Evolutionary conservation across 1,140 invertebrate genomes (phyloP), one percentile per base, ranked within the genome.

Genomic region (Notospermus geniculatus): DNA sequence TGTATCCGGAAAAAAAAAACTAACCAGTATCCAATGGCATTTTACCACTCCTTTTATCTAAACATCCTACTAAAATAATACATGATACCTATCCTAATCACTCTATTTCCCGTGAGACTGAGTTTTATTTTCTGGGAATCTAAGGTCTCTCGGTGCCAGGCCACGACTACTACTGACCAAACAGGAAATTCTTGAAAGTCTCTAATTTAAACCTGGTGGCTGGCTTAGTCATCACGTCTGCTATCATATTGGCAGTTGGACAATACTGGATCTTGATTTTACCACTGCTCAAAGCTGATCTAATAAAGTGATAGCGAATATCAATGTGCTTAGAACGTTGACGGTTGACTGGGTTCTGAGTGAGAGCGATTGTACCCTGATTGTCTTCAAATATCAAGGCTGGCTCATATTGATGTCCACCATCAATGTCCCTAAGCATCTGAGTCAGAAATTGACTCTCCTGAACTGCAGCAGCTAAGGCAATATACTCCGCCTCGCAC

Each of bases 401-500:
- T 43, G 19, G 19, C 19, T 39, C 17, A 19, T 19, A n/a, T 2
- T 0, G 54, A 15, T 39, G 19, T 27, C 13, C 22, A 54, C 50
- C 28, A 29, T 58, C 56, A 19, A 68, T 39, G 27, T 62, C 55
- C 13, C 29, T 32, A 1, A 63, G 39, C 22, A 63, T 45, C 32
- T 39, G 32, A 25, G 39, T 62, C 15, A 74, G 46, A 60, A 32
- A 71, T 41, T 64, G 57, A n/a, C 43, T 27, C 54, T 67, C 66
- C 54, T 70, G 63, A 11, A 57, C 27, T n/a, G 41, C 59, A 13
- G 55, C 55, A 56, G 43, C 58, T n/a, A 63, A 36, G 15, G 62
- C 56, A 2, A 55, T 68, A 62, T 83, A 84, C 59, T 79, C 76
- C 17, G 73, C n/a, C n/a, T n/a, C n/a, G n/a, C n/a, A n/a, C n/a